Conservation (phyloP, 2,888 invertebrate species). For the Exephanes ischioxanthus region DNA sequence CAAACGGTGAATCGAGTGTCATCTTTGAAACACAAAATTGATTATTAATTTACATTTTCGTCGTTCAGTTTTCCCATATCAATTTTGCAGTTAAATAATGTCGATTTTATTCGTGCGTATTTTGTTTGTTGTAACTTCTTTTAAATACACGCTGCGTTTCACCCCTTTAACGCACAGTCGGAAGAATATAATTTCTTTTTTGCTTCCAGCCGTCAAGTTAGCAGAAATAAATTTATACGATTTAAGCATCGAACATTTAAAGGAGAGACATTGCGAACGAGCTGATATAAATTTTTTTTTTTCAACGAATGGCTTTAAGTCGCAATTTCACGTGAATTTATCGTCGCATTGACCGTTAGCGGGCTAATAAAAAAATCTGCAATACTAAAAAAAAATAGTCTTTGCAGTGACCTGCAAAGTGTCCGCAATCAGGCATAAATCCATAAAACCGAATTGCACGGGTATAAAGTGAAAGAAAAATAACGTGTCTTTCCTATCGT, state of each 20-base stretch:
- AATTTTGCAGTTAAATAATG: background rate
- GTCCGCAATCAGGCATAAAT: background rate
- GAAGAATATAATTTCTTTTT: background rate
- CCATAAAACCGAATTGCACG: background rate
- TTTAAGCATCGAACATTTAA: background rate
- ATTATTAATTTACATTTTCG: background rate
- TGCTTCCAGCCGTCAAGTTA: background rate
- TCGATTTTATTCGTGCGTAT: background rate
- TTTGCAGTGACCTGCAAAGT: background rate
- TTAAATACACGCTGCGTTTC: background rate
- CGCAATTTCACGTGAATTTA: background rate
- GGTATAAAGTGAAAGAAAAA: background rate
- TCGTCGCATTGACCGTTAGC: background rate
- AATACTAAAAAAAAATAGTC: background rate
- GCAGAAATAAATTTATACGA: background rate
- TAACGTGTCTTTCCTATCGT: slow-evolving; percentile 7
- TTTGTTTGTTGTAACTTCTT: background rate
- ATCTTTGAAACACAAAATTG: background rate
- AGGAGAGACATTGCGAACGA: background rate
- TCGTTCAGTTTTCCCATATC: background rate
- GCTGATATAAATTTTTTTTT: background rate
- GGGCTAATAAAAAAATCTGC: background rate
- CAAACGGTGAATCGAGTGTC: background rate
- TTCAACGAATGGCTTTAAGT: background rate
- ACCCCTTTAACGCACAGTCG: background rate